phyloP scores from a whole-genome alignment of 2,113 vertebrate species.

The Bettongia penicillata region DNA sequence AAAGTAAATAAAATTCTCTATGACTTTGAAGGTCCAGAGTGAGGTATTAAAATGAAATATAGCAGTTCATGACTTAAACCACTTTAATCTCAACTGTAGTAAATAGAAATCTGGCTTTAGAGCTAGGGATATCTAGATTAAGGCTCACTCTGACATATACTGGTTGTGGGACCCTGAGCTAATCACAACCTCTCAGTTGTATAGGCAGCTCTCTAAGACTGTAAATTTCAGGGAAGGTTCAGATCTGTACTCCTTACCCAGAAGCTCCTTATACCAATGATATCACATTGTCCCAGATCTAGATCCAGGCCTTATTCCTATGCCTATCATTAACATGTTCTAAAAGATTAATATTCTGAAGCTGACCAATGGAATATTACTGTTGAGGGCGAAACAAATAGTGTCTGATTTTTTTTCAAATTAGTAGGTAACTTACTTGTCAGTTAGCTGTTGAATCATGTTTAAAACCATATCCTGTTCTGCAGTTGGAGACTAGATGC shows the following conservation, averaged over 20 bases:
- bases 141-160: not conserved
- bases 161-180: not conserved
- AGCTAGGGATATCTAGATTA: not conserved
- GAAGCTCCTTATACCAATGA: not conserved
- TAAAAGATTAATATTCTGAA: not conserved
- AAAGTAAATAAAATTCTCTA: not conserved
- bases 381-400: not conserved
- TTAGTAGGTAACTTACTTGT: not conserved
- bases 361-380: not conserved
- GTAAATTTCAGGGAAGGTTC: not conserved
- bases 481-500: not conserved
- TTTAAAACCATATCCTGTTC: not conserved
- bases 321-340: not conserved
- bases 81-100: not conserved
- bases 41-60: not conserved
- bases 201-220: not conserved
- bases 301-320: not conserved
- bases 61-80: not conserved
- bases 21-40: not conserved
- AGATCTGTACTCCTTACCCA: not conserved
- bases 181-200: not conserved
- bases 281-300: not conserved
- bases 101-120: not conserved
- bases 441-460: not conserved
- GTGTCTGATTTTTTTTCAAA: not conserved